Evolutionary conservation across 1,140 invertebrate genomes (phyloP).

Genomic region (Listronotus bonariensis): DNA sequence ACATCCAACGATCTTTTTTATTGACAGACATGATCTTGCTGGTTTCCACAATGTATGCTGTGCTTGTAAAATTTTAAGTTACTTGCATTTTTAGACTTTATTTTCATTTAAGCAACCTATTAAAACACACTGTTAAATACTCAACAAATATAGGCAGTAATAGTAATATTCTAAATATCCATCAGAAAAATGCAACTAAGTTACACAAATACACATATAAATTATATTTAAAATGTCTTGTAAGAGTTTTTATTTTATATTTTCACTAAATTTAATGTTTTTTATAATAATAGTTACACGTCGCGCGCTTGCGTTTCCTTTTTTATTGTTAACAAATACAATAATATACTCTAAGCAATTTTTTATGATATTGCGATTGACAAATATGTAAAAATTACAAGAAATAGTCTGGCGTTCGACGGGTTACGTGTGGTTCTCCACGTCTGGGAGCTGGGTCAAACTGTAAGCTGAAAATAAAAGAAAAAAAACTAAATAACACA

Average conservation of each 20-base stretch:
- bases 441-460: constrained; percentile 99
- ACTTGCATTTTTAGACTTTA: no score
- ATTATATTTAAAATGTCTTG: constrained; percentile 17
- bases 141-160: no score
- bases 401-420: constrained; percentile 99
- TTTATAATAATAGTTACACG: constrained; percentile 30
- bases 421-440: constrained; percentile 98
- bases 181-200: constrained; percentile 6
- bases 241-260: constrained; percentile 17
- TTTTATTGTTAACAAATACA: constrained; percentile 48
- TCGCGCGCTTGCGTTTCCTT: constrained; percentile 23
- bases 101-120: no score
- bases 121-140: no score
- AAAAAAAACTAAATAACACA: constrained; percentile 21
- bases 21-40: no score
- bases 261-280: constrained; percentile 19
- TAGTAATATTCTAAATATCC: background rate
- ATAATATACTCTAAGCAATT: constrained; percentile 46
- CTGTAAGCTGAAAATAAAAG: constrained; percentile 82
- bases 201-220: constrained; percentile 5
- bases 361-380: constrained; percentile 49
- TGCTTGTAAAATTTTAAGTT: no score
- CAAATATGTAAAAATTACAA: constrained; percentile 70
- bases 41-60: no score
- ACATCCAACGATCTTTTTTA: no score